Percentiles rank a stretch among this genome's conserved stretches.
phyloP scores from a whole-genome alignment of 2,888 invertebrate genomes.

The Scaptomyza polygonia region DNA sequence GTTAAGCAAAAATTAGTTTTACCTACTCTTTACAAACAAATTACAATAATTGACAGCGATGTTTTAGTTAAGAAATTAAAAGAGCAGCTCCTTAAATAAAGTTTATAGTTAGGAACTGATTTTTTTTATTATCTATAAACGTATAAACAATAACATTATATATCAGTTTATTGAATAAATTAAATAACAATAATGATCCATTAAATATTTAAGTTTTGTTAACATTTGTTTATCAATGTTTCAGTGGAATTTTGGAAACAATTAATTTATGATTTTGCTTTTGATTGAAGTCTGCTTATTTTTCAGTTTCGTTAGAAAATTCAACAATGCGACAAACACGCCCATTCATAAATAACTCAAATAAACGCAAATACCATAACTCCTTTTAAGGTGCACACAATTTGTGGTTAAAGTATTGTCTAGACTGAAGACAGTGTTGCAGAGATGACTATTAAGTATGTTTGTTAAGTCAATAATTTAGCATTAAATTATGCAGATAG shows the following conservation, averaged over 20 bases:
- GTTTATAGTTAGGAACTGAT: constrained; percentile 1
- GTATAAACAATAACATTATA: neutral
- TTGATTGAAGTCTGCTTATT: too few relatives aligned
- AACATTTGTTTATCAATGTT: neutral
- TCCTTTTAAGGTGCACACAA: constrained; percentile 22
- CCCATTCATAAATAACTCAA: constrained; percentile 1
- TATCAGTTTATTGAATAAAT: neutral
- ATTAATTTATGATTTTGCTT: neutral
- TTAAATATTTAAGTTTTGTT: neutral
- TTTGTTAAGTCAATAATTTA: constrained; percentile 66
- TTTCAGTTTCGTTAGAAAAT: neutral
- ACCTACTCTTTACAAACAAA: neutral
- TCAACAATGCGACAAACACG: neutral
- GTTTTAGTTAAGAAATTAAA: neutral
- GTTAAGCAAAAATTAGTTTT: constrained; percentile 11
- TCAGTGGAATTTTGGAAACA: neutral
- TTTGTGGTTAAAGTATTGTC: constrained; percentile 21
- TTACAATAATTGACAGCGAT: neutral
- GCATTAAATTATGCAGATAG: constrained; percentile 76
- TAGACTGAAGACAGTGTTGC: neutral
- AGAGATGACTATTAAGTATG: constrained; percentile 33
- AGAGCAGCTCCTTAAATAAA: constrained; percentile 8
- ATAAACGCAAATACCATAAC: constrained; percentile 4
- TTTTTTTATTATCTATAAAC: neutral
- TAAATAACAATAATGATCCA: neutral